A percentile compares a stretch with the other conserved stretches of the same genome.
phyloP scores from a whole-genome alignment of 2,888 invertebrate genomes.

The Tetranychus piercei region DNA sequence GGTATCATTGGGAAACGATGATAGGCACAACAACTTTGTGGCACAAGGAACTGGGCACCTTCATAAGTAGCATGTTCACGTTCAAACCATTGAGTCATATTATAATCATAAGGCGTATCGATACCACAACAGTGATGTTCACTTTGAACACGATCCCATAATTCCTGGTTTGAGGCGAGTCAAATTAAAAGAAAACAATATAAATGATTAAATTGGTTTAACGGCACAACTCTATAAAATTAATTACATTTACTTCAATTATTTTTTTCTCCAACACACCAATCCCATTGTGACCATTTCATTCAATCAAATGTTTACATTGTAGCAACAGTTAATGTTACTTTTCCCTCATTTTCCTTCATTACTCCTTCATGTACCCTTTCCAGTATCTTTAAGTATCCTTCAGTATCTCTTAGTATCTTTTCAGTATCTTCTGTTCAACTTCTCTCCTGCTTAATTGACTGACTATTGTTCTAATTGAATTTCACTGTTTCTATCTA shows the following conservation, averaged over 20 bases:
- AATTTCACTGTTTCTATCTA: neutral
- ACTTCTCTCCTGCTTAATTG: neutral
- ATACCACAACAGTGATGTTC: slow-evolving; percentile 53
- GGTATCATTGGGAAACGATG: neutral
- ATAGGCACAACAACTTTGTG: slow-evolving; percentile 2
- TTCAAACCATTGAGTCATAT: slow-evolving; percentile 24
- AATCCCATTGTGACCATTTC: neutral
- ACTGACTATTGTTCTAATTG: neutral
- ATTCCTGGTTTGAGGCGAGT: slow-evolving; percentile 13
- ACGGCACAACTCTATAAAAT: neutral
- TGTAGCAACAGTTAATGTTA: neutral
- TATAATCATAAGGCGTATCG: slow-evolving; percentile 40
- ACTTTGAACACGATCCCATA: slow-evolving; percentile 41
- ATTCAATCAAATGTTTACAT: neutral
- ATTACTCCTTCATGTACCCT: neutral
- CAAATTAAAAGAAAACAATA: neutral
- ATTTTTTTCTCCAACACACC: neutral
- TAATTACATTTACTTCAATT: neutral
- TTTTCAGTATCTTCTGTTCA: neutral
- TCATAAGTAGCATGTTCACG: neutral
- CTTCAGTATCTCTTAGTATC: neutral
- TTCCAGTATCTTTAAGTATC: no score
- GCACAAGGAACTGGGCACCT: slow-evolving; percentile 26
- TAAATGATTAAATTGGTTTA: neutral
- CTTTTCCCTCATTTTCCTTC: neutral